Evolutionary conservation across 2,113 vertebrate species (phyloP).

Genomic region (Eolophus roseicapilla): DNA sequence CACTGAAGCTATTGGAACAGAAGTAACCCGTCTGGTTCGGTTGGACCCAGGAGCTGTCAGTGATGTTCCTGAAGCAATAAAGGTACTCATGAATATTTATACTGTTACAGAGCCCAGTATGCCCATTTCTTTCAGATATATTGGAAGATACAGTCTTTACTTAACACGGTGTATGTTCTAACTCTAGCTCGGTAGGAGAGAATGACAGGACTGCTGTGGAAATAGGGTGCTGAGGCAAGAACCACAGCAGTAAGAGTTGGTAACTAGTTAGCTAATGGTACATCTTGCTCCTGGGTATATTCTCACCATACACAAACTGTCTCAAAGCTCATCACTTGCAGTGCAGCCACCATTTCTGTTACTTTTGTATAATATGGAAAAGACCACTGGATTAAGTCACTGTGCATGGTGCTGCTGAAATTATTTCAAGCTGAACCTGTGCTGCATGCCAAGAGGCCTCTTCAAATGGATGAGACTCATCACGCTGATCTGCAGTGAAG

Average conservation of each 20-base stretch:
- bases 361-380: background rate
- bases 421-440: background rate
- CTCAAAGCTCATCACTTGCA: background rate
- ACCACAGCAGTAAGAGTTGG: background rate
- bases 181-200: background rate
- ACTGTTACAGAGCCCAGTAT: background rate
- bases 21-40: slow-evolving; percentile 93
- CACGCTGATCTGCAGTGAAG: background rate
- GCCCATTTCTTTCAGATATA: background rate
- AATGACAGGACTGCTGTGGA: background rate
- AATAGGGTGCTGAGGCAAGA: background rate
- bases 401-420: background rate
- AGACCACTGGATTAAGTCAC: background rate
- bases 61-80: slow-evolving; percentile 93
- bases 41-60: slow-evolving; percentile 93
- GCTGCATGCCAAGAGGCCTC: background rate
- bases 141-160: background rate
- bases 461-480: background rate
- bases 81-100: slow-evolving; percentile 67
- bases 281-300: background rate
- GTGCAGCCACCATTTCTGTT: background rate
- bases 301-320: background rate
- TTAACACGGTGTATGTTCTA: background rate
- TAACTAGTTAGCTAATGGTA: background rate
- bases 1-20: slow-evolving; percentile 90